Base-by-base conservation (phyloP, 37 sponge, comb jelly and placozoan species). In the Amphimedon queenslandica region DNA sequence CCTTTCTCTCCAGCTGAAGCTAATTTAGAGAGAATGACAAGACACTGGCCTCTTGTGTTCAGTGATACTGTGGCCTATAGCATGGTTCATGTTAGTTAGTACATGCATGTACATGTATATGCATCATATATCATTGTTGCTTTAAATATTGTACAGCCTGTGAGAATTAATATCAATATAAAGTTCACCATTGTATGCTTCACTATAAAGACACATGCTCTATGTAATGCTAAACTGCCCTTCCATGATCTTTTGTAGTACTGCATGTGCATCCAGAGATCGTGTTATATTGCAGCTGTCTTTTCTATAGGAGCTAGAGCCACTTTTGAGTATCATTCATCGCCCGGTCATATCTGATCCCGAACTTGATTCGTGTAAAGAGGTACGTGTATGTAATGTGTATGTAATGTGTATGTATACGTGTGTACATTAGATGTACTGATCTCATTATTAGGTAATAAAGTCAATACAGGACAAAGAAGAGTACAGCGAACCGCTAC, bases 11-110 rank as follows among this genome's bases (percentile, higher is more conserved):
- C 25, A 5, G 93, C 78, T 2, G 11, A 72, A 53, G 32, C 35
- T 35, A 84, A 78, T 73, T 40, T 88, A 60, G 93, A 92, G 55
- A 69, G 74, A 27, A 67, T 63, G 37, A 92, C 91, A 2, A 67
- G 91, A 13, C 60, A 83, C 58, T 92, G 93, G 93, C 93, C 93
- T 23, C 11, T 92, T 64, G 86, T 85, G 1, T 82, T 91, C 38
- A 58, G 66, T 29, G 86, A 92, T 28, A 80, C 93, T 42, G 41
- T 88, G 27, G 23, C 83, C 35, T 88, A 58, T 67, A 91, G 78
- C 1, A 58, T 91, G 57, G 57, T 53, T 40, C 84, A 91, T 75
- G 88, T 86, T 33, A 24, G 10, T 13, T 32, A 47, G 16, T 11
- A 8, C 3, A 1, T 28, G 1, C 24, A 5, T 20, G 28, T 30